Conservation (phyloP, 2,797 vertebrate genomes). For the Pangasius sanitwongsei region DNA sequence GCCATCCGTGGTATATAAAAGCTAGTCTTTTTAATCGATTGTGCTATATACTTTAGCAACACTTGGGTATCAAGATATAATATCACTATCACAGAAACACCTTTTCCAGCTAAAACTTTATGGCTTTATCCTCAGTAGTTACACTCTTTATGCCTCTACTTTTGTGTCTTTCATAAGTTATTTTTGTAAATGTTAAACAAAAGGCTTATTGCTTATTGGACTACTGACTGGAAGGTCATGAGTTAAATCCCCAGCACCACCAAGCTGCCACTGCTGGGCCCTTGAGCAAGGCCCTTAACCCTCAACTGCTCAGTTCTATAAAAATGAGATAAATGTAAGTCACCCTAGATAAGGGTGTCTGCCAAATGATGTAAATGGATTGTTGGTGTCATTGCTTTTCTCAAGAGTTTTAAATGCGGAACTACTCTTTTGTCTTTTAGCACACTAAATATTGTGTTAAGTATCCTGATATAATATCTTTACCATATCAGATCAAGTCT, state of each 20-base stretch:
- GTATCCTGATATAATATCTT: too few relatives aligned
- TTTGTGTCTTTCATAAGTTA: background rate
- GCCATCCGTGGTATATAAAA: background rate
- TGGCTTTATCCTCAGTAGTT: background rate
- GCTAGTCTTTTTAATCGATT: background rate
- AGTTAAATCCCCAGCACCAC: too few relatives aligned
- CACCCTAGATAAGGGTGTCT: too few relatives aligned
- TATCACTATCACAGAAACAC: background rate
- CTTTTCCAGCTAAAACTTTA: background rate
- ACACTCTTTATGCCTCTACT: background rate
- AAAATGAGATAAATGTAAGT: too few relatives aligned
- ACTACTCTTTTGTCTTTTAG: background rate
- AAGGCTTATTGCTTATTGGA: background rate
- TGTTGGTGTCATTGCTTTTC: background rate
- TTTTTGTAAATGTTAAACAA: background rate
- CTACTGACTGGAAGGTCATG: too few relatives aligned
- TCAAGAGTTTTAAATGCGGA: background rate
- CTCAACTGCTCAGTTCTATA: too few relatives aligned
- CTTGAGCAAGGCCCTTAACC: too few relatives aligned
- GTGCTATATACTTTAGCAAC: background rate
- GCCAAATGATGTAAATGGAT: too few relatives aligned
- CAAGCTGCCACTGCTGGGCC: too few relatives aligned
- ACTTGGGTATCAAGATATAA: background rate
- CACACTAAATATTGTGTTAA: too few relatives aligned
- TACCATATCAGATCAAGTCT: background rate